Base-by-base conservation (phyloP, 1,140 invertebrate genomes). In the Apis dorsata region DNA sequence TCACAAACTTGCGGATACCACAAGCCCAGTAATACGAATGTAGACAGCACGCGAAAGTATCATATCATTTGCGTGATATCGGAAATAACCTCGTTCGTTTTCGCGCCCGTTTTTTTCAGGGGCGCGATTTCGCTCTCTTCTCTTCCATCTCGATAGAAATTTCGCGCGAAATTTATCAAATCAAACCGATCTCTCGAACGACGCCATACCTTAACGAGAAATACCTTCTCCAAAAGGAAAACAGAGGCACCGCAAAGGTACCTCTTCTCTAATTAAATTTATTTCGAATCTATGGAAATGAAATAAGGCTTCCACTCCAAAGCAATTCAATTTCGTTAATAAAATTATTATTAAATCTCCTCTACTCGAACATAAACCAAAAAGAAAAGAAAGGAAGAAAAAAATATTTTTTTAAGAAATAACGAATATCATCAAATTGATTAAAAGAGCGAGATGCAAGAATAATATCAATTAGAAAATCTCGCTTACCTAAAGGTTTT, bases 1-100 rank as follows among this genome's bases (percentile, higher is more conserved):
- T 70, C 34, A 19, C 59, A 73, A 80, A 60, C 49, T 28, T 72
- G 53, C 49, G 63, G 69, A 19, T 79, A 70, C 69, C 44, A 57
- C 24, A 65, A 65, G 74, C 49, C 49, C 79, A 74, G 57, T 73
- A 65, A 63, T 19, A 44, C 60, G 70, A 73, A 80, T 57, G 74
- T 53, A 59, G 34, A 12, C 8, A 15, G 19, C 49, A 51, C 70
- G 17, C 57, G 69, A 80, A 80, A 74, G 72, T 80, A 73, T 21
- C 55, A 71, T 24, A 24, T 80, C 55, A 65, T 12, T 11, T 28
- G 69, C 44, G 57, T 72, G 78, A 69, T 79, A 79, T 72, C 49
- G 68, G 78, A 72, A 79, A 79, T 79, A 79, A 79, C 53, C 76
- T 69, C 65, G 76, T 69, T 78, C 10, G 55, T 65, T 66, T 69